Evolutionary conservation across 2,797 vertebrate species (phyloP).

Genomic region (Cirrhinus mrigala): DNA sequence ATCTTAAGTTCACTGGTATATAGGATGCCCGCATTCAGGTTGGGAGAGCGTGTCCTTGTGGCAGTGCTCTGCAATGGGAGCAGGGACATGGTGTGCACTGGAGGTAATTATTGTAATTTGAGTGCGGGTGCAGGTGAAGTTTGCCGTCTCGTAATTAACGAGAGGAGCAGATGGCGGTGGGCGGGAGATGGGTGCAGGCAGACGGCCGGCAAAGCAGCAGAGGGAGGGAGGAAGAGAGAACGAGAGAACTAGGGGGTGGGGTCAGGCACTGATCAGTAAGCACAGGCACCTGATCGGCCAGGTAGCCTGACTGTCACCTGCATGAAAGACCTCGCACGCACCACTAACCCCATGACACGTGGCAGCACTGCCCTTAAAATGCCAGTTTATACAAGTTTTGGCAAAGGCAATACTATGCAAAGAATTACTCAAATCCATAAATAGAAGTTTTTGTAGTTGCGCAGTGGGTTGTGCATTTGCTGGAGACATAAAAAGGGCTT

Average conservation of each 20-base stretch:
- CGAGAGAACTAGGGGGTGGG: slow-evolving; percentile 38
- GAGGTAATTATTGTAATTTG: slow-evolving; percentile 83
- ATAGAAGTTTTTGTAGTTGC: neutral
- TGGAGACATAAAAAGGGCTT: neutral
- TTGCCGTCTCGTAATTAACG: slow-evolving; percentile 83
- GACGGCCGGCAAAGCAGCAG: slow-evolving; percentile 53
- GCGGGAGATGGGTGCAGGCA: slow-evolving; percentile 72
- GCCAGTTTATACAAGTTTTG: neutral
- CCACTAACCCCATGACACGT: neutral
- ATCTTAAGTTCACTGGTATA: neutral
- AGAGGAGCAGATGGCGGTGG: slow-evolving; percentile 84
- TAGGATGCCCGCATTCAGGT: neutral
- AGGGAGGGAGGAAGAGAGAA: slow-evolving; percentile 44
- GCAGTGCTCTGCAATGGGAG: slow-evolving; percentile 42
- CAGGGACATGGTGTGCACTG: slow-evolving; percentile 56
- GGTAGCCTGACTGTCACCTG: slow-evolving; percentile 32
- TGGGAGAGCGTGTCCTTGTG: slow-evolving; percentile 26
- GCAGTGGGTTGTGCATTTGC: neutral
- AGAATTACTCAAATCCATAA: neutral
- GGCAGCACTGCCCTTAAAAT: neutral
- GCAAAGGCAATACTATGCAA: neutral
- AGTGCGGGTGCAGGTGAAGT: slow-evolving; percentile 83
- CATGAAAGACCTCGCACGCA: neutral
- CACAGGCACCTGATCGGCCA: slow-evolving; percentile 73
- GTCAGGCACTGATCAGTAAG: slow-evolving; percentile 76